Conservation (phyloP, 2,888 invertebrate genomes). For the Heliconius erato region DNA sequence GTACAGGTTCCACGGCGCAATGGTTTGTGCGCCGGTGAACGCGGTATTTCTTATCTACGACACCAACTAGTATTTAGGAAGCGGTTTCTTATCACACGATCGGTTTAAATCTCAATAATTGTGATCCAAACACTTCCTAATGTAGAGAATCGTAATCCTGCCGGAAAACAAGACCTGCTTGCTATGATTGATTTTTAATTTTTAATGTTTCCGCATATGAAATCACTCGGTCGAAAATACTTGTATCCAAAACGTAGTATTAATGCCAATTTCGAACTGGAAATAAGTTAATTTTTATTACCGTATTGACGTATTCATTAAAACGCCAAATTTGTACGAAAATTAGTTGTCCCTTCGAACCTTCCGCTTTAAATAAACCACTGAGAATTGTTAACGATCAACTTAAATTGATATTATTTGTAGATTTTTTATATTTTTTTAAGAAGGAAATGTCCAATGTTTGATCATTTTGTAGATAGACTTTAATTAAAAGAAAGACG, state of each 20-base stretch:
- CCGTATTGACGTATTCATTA: slow-evolving; percentile 46
- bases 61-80: slow-evolving; percentile 69
- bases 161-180: slow-evolving; percentile 68
- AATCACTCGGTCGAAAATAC: slow-evolving; percentile 68
- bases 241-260: slow-evolving; percentile 59
- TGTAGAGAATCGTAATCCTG: slow-evolving; percentile 72
- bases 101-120: slow-evolving; percentile 70
- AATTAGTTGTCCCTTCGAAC: slow-evolving; percentile 34
- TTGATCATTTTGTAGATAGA: slow-evolving; percentile 1
- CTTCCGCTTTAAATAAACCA: slow-evolving; percentile 36
- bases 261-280: slow-evolving; percentile 57
- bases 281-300: slow-evolving; percentile 57
- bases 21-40: slow-evolving; percentile 56
- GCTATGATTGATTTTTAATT: slow-evolving; percentile 51
- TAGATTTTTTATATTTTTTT: background rate
- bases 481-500: slow-evolving; percentile 20
- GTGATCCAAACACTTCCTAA: slow-evolving; percentile 78
- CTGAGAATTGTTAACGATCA: slow-evolving; percentile 19
- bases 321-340: slow-evolving; percentile 43
- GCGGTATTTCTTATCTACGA: slow-evolving; percentile 43
- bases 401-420: slow-evolving; percentile 3
- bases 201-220: slow-evolving; percentile 78
- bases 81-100: slow-evolving; percentile 75
- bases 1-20: slow-evolving; percentile 57
- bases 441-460: background rate